phyloP scores from a whole-genome alignment of 1,140 invertebrate genomes.

The Eubasilissa regina region DNA sequence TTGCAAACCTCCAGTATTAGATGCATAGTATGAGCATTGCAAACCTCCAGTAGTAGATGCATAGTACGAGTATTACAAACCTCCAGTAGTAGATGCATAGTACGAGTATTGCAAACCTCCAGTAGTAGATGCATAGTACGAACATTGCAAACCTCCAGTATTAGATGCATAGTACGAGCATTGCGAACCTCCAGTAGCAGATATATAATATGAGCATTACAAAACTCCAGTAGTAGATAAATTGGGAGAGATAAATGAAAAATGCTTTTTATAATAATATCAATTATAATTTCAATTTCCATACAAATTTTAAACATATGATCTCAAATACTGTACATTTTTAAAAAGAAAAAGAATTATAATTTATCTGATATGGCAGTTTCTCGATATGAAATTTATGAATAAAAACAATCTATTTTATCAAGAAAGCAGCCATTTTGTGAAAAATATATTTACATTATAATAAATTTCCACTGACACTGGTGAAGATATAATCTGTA shows the following conservation, averaged over 20 bases:
- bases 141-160: no score
- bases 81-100: no score
- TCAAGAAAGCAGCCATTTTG: slow-evolving; percentile 61
- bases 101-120: no score
- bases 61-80: no score
- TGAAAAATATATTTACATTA: slow-evolving; percentile 62
- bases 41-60: no score
- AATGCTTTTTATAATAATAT: slow-evolving; percentile 63
- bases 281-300: slow-evolving; percentile 76
- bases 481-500: slow-evolving; percentile 52
- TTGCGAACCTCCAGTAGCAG: no score
- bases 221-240: no score
- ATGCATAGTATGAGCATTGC: no score
- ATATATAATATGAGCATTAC: no score
- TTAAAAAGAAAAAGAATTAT: slow-evolving; percentile 69
- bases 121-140: no score
- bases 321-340: slow-evolving; percentile 80
- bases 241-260: slow-evolving; percentile 15
- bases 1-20: no score
- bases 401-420: slow-evolving; percentile 62
- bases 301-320: slow-evolving; percentile 80
- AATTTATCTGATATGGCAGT: slow-evolving; percentile 75
- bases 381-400: slow-evolving; percentile 74
- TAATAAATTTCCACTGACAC: slow-evolving; percentile 57
- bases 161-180: no score